Evolutionary conservation across 2,797 vertebrate genomes (phyloP), one percentile per base, ranked within the genome.

Genomic region (Argya squamiceps): DNA sequence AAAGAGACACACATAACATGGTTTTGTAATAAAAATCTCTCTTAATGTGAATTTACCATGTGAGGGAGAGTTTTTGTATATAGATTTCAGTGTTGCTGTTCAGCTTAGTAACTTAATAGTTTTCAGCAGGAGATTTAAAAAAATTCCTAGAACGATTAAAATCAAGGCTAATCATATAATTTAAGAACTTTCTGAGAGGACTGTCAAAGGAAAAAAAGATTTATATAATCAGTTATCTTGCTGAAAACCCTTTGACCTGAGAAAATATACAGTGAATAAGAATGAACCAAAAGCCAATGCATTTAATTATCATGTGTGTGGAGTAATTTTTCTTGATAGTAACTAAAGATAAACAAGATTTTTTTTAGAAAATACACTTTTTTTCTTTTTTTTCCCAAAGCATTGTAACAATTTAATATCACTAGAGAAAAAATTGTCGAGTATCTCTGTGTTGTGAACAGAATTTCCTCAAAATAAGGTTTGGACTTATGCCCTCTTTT

Each of bases 101-200:
- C 47, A 71, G 21, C 63, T 95, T 95, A 32, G 52, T 58, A 81
- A 85, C n/a, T 77, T n/a, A n/a, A n/a, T n/a, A n/a, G n/a, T n/a
- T n/a, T 84, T 82, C 64, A 81, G 41, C 15, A 71, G 50, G 10
- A 41, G 12, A 69, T 78, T 89, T 19, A 2, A 64, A 73, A 63
- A 9, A 4, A 3, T 18, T 94, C 63, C 91, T 82, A 88, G 87
- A 87, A 81, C 63, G 12, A 76, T 76, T 88, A 43, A 86, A 94
- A 93, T 78, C 76, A 91, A 93, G 75, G 24, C 30, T 94, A 88
- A 65, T 94, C 32, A 84, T 78, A 39, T 21, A 84, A 91, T 9
- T 65, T 85, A 78, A 93, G 70, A 96, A 92, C 88, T 95, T 93
- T 87, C 49, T 56, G 52, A 92, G 69, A 55, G 12, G 8, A 62